Percentiles rank a stretch among this genome's conserved stretches.
Conservation (phyloP, 2,797 vertebrate species). For the Leptatherina wallacei region DNA sequence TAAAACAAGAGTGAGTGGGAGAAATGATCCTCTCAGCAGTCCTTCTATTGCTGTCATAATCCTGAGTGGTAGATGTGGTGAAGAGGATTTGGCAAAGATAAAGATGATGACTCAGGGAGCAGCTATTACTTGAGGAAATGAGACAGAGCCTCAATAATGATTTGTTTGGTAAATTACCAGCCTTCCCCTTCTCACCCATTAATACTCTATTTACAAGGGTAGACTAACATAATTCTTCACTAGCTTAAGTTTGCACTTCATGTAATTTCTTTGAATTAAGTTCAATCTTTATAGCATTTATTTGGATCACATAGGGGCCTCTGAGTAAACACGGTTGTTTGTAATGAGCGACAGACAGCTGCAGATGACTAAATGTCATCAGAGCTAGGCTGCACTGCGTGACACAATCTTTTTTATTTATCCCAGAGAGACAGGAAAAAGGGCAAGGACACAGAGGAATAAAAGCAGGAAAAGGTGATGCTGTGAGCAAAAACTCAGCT, state of each 20-base stretch:
- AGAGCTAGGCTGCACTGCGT: constrained; percentile 26
- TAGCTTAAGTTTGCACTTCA: constrained; percentile 17
- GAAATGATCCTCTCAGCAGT: constrained; percentile 56
- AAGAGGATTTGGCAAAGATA: constrained; percentile 51
- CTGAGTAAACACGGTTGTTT: constrained; percentile 32
- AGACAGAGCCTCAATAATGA: constrained; percentile 44
- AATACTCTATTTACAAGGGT: constrained; percentile 38
- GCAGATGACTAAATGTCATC: constrained; percentile 63
- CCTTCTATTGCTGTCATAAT: constrained; percentile 61
- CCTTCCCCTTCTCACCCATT: constrained; percentile 20
- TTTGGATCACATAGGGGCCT: constrained; percentile 27
- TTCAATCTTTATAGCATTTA: constrained; percentile 11
- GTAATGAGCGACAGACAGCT: constrained; percentile 38
- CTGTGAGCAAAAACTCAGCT: constrained; percentile 52
- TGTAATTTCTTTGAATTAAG: constrained; percentile 26
- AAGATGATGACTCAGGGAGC: constrained; percentile 59
- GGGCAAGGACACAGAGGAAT: constrained; percentile 53
- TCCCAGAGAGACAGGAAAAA: constrained; percentile 44
- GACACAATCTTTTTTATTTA: constrained; percentile 49
- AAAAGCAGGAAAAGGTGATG: constrained; percentile 58
- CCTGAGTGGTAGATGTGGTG: constrained; percentile 63
- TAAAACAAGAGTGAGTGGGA: constrained; percentile 52
- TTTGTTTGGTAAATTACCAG: constrained; percentile 49
- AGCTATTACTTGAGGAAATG: constrained; percentile 58
- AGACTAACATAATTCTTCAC: constrained; percentile 31